A percentile compares a stretch with the other conserved stretches of the same genome.
Evolutionary conservation across 2,113 vertebrate genomes (phyloP).

Genomic region (Oreochromis niloticus): DNA sequence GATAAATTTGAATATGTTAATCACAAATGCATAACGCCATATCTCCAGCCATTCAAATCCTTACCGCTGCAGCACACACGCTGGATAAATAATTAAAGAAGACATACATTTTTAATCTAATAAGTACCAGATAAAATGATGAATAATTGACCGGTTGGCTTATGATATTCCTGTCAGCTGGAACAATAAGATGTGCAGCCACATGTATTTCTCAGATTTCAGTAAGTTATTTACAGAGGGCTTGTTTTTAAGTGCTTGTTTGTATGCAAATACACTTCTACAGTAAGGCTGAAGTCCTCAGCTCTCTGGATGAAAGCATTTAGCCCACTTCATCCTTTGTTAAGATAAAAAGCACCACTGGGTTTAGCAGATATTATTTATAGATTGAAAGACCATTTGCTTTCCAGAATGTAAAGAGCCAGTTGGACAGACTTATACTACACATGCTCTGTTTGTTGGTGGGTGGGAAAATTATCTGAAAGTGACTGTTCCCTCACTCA

Average conservation of each 20-base stretch:
- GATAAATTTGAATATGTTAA: slow-evolving; percentile 49
- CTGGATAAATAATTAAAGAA: slow-evolving; percentile 45
- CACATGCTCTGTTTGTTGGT: not conserved
- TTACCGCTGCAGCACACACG: not conserved
- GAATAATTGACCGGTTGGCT: slow-evolving; percentile 50
- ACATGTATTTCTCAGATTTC: slow-evolving; percentile 14
- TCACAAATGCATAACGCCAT: slow-evolving; percentile 6
- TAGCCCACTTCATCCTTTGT: slow-evolving; percentile 34
- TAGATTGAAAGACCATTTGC: slow-evolving; percentile 13
- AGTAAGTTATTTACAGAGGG: slow-evolving; percentile 40
- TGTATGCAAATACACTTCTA: slow-evolving; percentile 25
- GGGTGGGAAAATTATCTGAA: not conserved
- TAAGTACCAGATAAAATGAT: slow-evolving; percentile 51
- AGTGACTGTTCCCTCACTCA: not conserved
- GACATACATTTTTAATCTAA: slow-evolving; percentile 51
- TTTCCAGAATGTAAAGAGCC: slow-evolving; percentile 33
- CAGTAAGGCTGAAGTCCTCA: slow-evolving; percentile 3
- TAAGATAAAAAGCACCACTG: slow-evolving; percentile 28
- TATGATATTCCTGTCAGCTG: slow-evolving; percentile 38
- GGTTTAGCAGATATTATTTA: slow-evolving; percentile 36
- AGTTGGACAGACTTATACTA: not conserved
- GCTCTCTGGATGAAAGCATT: slow-evolving; percentile 33
- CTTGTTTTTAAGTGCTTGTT: slow-evolving; percentile 36
- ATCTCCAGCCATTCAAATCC: slow-evolving; percentile 20
- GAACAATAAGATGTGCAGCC: slow-evolving; percentile 29